Percentiles rank a stretch among this genome's conserved stretches.
These are phyloP conservation scores for Corydoras sp. DNA, from an alignment of 2,113 vertebrate species.

Conservation along the genomic window DNA sequence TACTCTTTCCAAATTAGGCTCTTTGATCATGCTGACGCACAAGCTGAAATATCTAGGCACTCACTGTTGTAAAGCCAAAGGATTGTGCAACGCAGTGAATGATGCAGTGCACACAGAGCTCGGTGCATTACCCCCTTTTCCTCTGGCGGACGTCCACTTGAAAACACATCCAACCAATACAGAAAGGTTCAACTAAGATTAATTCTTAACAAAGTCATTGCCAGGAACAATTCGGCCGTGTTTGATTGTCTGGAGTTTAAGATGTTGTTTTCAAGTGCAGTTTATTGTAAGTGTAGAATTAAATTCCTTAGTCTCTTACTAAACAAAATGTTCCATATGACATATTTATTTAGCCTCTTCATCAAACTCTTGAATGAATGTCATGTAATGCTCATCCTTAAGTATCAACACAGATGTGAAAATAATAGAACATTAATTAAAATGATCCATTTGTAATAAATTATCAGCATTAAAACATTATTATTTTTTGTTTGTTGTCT, in stretches of 20 bases:
- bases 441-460: no score
- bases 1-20: constrained; percentile 50
- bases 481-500: neutral
- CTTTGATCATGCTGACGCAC: constrained; percentile 41
- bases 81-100: constrained; percentile 21
- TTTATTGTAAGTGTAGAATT: constrained; percentile 41
- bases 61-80: constrained; percentile 17
- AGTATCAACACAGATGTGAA: no score
- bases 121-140: constrained; percentile 5
- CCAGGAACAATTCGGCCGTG: constrained; percentile 10
- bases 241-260: constrained; percentile 25
- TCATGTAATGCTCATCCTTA: no score
- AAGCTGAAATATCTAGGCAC: constrained; percentile 45
- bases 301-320: constrained; percentile 41
- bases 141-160: neutral
- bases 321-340: constrained; percentile 15
- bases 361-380: neutral
- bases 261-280: constrained; percentile 5
- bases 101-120: constrained; percentile 20
- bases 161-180: constrained; percentile 30
- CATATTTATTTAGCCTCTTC: neutral
- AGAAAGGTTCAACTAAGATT: constrained; percentile 5
- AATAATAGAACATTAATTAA: no score
- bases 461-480: no score
- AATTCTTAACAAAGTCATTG: neutral